These are phyloP conservation scores for Crenuchus spilurus DNA, from an alignment of 2,797 vertebrate species.

Conservation along the genomic window DNA sequence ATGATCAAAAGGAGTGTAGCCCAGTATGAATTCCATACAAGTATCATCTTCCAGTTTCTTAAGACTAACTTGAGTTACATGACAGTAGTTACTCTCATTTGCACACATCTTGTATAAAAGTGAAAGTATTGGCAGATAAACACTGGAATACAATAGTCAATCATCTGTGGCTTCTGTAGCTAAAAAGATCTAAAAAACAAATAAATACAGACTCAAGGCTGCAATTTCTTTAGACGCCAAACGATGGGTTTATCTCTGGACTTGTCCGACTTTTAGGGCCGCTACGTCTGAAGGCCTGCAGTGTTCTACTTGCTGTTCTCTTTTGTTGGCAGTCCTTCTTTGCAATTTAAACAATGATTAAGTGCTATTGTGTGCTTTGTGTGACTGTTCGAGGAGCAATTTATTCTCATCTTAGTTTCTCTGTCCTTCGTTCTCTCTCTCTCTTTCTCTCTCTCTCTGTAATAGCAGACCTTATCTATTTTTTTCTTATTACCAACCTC, in stretches of 20 bases:
- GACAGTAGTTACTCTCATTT: background rate
- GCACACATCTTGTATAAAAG: background rate
- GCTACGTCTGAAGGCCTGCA: slow-evolving; percentile 15
- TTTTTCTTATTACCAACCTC: slow-evolving; percentile 41
- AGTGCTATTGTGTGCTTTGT: slow-evolving; percentile 30
- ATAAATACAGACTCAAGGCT: slow-evolving; percentile 14
- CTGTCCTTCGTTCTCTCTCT: slow-evolving; percentile 12
- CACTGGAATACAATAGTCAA: background rate
- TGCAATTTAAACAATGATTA: slow-evolving; percentile 47
- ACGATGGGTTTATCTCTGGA: slow-evolving; percentile 27
- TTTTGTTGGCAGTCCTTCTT: slow-evolving; percentile 14
- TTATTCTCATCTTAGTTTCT: slow-evolving; percentile 6
- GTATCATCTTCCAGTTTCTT: no score
- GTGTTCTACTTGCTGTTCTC: slow-evolving; percentile 24
- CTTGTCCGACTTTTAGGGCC: slow-evolving; percentile 33
- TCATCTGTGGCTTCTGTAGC: no score
- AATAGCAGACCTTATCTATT: slow-evolving; percentile 42
- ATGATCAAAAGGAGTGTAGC: no score
- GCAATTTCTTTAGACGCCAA: slow-evolving; percentile 36
- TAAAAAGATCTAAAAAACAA: background rate
- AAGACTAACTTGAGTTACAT: no score
- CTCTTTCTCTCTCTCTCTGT: slow-evolving; percentile 15
- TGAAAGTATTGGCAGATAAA: no score
- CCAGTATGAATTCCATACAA: no score
- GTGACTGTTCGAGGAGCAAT: slow-evolving; percentile 1